Conservation (phyloP, 2,797 vertebrate species). For the Micrastur ruficollis region DNA sequence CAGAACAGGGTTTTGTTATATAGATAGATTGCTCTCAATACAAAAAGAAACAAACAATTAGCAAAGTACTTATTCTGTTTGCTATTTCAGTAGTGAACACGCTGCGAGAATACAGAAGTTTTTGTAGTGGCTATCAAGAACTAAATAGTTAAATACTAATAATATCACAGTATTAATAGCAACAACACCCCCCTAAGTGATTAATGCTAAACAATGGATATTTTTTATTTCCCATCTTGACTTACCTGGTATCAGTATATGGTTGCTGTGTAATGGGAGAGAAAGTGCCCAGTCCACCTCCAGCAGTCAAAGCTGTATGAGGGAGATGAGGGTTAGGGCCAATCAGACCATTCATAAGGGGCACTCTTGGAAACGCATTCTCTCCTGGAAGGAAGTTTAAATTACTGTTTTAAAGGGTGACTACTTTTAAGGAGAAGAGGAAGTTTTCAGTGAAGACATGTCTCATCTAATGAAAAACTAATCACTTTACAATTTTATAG, state of each 20-base stretch:
- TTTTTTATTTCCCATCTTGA: neutral
- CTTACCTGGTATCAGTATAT: conserved; percentile 89
- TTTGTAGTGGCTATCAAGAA: neutral
- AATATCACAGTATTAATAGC: neutral
- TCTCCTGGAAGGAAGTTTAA: conserved; percentile 76
- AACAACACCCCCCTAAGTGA: neutral
- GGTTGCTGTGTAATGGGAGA: conserved; percentile 86
- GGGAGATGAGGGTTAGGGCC: conserved; percentile 86
- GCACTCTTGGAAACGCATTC: conserved; percentile 89
- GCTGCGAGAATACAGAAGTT: neutral
- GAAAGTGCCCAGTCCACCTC: conserved; percentile 84
- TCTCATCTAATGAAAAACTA: neutral
- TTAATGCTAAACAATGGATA: neutral
- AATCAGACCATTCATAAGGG: conserved; percentile 93
- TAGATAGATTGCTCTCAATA: neutral
- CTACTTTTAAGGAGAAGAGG: neutral
- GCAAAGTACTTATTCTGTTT: neutral
- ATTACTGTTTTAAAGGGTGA: neutral
- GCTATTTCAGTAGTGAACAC: neutral
- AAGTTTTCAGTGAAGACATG: neutral
- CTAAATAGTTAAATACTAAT: neutral
- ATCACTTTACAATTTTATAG: neutral
- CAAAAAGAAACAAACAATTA: neutral
- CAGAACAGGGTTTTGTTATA: neutral
- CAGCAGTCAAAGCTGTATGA: conserved; percentile 78